These are phyloP conservation scores for Lycorma delicatula DNA, from an alignment of 1,140 invertebrate genomes.

Conservation along the genomic window DNA sequence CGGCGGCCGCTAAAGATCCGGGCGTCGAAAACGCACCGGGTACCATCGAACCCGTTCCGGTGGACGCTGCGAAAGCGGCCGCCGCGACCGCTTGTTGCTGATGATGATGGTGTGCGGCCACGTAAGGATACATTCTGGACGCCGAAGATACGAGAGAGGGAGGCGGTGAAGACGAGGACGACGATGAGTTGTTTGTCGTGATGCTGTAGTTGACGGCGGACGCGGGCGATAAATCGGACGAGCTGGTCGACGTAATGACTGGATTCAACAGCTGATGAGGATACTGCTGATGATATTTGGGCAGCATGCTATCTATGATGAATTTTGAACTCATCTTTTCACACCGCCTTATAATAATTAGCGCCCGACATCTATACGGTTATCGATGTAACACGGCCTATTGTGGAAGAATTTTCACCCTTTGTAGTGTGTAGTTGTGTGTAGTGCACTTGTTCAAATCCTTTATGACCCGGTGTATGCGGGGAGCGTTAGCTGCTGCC, in stretches of 20 bases:
- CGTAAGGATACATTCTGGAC: conserved; percentile 56
- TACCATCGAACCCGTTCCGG: conserved; percentile 54
- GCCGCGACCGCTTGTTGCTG: conserved; percentile 59
- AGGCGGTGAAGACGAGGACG: conserved; percentile 43
- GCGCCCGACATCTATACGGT: too few species aligned
- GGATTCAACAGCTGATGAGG: conserved; percentile 50
- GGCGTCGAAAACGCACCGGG: conserved; percentile 47
- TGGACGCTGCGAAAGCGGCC: conserved; percentile 50
- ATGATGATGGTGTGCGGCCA: conserved; percentile 59
- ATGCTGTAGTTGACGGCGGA: conserved; percentile 44
- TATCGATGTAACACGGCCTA: too few species aligned
- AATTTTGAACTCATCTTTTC: conserved; percentile 82
- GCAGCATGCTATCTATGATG: conserved; percentile 94
- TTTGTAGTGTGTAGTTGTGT: conserved; percentile 4
- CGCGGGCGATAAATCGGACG: conserved; percentile 34
- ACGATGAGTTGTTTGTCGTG: conserved; percentile 36
- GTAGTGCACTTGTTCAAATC: conserved; percentile 5
- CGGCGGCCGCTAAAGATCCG: conserved; percentile 48
- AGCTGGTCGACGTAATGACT: conserved; percentile 36
- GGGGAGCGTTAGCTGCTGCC: conserved; percentile 8
- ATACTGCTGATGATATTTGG: conserved; percentile 81
- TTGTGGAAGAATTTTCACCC: background rate
- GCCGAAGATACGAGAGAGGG: conserved; percentile 41
- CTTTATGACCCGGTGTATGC: conserved; percentile 15
- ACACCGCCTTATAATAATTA: conserved; percentile 16